Percentiles rank a stretch among this genome's conserved stretches.
These are phyloP conservation scores for Psephotus haematonotus DNA, from an alignment of 2,113 vertebrate genomes.

Conservation along the genomic window DNA sequence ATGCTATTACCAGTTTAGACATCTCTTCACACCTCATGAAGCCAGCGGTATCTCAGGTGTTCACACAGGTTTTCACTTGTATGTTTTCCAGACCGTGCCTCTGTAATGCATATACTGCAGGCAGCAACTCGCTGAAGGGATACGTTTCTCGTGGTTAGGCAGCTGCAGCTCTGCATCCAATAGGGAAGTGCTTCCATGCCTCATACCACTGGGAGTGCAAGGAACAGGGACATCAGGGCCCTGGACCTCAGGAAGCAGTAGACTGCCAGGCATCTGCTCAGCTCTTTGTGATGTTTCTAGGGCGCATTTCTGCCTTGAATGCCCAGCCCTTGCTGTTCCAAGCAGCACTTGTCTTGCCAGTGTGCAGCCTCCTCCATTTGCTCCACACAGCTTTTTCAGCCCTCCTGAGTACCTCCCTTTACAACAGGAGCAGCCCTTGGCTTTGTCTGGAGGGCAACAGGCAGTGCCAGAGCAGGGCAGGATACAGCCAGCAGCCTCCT, in stretches of 20 bases:
- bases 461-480: not conserved
- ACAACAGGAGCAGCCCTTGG: not conserved
- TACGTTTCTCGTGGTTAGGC: rapidly evolving
- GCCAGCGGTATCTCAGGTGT: rapidly evolving
- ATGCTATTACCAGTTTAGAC: not conserved
- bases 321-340: not conserved
- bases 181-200: not conserved
- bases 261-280: not conserved
- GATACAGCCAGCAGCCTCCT: not conserved
- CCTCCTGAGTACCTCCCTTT: rapidly evolving
- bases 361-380: not conserved
- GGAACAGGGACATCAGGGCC: rapidly evolving
- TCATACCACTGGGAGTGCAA: not conserved
- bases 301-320: not conserved
- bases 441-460: not conserved
- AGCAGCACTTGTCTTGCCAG: not conserved
- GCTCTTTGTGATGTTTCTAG: not conserved
- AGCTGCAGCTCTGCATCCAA: not conserved
- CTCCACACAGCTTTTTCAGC: not conserved
- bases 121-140: not conserved
- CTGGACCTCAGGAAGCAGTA: not conserved
- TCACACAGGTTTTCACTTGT: not conserved
- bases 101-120: not conserved
- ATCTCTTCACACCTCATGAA: not conserved
- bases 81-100: not conserved